Evolutionary conservation across 2,797 vertebrate species (phyloP).

Genomic region (Scarus forsteni): DNA sequence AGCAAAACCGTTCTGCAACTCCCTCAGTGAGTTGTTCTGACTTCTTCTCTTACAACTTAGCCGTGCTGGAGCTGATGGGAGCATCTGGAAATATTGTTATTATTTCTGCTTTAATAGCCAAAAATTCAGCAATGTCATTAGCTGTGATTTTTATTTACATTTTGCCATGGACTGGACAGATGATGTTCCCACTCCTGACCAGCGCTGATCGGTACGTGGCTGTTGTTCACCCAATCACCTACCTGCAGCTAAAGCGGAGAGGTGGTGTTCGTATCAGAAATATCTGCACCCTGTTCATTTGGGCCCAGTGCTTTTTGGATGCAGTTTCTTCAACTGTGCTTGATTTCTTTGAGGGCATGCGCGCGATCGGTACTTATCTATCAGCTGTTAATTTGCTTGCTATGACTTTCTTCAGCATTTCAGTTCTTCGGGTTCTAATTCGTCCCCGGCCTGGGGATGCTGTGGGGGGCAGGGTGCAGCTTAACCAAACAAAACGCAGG

Average conservation of each 20-base stretch:
- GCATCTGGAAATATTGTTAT: fast-evolving
- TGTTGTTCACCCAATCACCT: constrained; percentile 42
- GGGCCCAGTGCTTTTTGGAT: not conserved
- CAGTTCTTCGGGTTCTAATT: constrained; percentile 26
- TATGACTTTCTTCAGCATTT: constrained; percentile 10
- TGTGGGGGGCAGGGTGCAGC: not conserved
- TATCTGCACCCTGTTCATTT: not conserved
- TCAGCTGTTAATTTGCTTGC: fast-evolving
- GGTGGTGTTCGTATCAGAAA: constrained; percentile 5
- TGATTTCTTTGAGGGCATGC: too few relatives aligned
- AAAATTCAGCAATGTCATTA: fast-evolving
- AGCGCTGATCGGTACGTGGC: constrained; percentile 40
- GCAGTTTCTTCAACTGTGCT: not conserved
- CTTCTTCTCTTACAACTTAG: constrained; percentile 20
- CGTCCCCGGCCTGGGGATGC: constrained; percentile 11
- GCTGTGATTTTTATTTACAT: fast-evolving
- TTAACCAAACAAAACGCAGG: constrained; percentile 14
- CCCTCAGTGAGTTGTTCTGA: not conserved
- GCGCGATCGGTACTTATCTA: fast-evolving
- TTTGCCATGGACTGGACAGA: constrained; percentile 14
- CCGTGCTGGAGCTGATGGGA: constrained; percentile 11
- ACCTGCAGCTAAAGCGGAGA: not conserved
- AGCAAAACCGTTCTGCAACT: not conserved
- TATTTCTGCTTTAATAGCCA: fast-evolving
- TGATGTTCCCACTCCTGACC: not conserved